Conservation (phyloP, 1,140 invertebrate genomes). For the Ceratosolen solmsi region DNA sequence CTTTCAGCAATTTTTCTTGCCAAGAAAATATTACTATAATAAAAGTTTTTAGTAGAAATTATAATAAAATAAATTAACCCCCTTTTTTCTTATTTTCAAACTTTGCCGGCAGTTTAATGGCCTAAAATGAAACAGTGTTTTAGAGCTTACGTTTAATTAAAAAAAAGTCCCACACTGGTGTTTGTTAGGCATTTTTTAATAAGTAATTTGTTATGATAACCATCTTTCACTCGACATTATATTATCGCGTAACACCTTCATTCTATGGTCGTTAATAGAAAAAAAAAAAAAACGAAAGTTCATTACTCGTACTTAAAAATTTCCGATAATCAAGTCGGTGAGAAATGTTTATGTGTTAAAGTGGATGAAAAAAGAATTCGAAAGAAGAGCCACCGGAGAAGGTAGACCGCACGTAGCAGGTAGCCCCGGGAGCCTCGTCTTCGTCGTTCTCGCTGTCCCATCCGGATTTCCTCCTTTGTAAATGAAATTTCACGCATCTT, state of each 20-base stretch:
- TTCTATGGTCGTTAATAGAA: not conserved
- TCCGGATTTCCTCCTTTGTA: not conserved
- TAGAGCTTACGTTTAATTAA: slow-evolving; percentile 38
- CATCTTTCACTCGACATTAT: slow-evolving; percentile 22
- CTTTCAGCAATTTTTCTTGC: not conserved
- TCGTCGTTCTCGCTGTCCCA: not conserved
- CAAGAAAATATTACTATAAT: slow-evolving; percentile 9
- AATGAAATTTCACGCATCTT: slow-evolving; percentile 45
- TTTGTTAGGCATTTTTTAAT: slow-evolving; percentile 32
- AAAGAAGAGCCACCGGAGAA: slow-evolving; percentile 38
- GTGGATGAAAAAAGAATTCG: slow-evolving; percentile 35
- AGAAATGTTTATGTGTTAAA: slow-evolving; percentile 46
- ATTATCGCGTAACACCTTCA: slow-evolving; percentile 39
- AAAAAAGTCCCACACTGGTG: not conserved
- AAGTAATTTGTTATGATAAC: slow-evolving; percentile 36
- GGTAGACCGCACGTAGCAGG: slow-evolving; percentile 13
- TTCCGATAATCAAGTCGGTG: slow-evolving; percentile 51
- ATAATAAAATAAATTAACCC: not conserved
- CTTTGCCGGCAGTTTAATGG: slow-evolving; percentile 34
- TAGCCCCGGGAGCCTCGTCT: not conserved
- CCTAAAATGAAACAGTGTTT: slow-evolving; percentile 10
- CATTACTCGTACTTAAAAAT: slow-evolving; percentile 46
- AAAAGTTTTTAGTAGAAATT: slow-evolving; percentile 21
- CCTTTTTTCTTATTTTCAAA: not conserved
- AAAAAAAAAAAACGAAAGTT: slow-evolving; percentile 10